These are phyloP conservation scores for Xenopus petersii DNA, from an alignment of 2,797 vertebrate species.

Conservation along the genomic window DNA sequence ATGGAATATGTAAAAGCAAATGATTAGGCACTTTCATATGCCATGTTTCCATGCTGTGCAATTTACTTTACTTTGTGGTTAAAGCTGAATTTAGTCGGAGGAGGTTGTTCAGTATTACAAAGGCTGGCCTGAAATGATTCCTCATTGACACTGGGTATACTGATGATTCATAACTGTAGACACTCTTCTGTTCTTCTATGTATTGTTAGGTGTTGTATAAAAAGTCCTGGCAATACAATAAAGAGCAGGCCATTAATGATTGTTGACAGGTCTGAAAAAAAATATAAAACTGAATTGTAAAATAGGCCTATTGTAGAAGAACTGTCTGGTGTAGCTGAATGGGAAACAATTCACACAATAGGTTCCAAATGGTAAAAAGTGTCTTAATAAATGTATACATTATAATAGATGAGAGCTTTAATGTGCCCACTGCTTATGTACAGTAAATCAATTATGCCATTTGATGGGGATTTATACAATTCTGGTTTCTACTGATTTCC, in stretches of 20 bases:
- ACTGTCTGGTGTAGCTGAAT: too few species aligned
- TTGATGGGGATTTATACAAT: too few species aligned
- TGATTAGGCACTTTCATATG: conserved; percentile 39
- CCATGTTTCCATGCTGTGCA: conserved; percentile 23
- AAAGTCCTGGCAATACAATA: not conserved
- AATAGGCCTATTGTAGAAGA: not conserved
- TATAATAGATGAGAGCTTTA: too few species aligned
- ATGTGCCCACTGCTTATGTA: too few species aligned
- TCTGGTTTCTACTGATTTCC: too few species aligned
- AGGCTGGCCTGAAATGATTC: not conserved
- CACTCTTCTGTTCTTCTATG: not conserved
- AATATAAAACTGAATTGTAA: not conserved
- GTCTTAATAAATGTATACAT: too few species aligned
- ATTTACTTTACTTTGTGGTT: conserved; percentile 36
- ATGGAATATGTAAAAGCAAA: conserved; percentile 43
- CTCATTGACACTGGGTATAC: not conserved
- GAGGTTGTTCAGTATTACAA: conserved; percentile 5
- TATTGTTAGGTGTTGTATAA: conserved; percentile 1
- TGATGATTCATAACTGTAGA: not conserved
- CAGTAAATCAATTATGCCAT: too few species aligned
- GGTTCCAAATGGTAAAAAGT: too few species aligned
- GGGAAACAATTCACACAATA: too few species aligned
- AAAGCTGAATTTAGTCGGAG: conserved; percentile 13
- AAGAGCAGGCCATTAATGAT: too few species aligned
- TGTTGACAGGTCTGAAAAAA: too few species aligned